Conservation (phyloP, 1,140 invertebrate species). For the Portunus trituberculatus region DNA sequence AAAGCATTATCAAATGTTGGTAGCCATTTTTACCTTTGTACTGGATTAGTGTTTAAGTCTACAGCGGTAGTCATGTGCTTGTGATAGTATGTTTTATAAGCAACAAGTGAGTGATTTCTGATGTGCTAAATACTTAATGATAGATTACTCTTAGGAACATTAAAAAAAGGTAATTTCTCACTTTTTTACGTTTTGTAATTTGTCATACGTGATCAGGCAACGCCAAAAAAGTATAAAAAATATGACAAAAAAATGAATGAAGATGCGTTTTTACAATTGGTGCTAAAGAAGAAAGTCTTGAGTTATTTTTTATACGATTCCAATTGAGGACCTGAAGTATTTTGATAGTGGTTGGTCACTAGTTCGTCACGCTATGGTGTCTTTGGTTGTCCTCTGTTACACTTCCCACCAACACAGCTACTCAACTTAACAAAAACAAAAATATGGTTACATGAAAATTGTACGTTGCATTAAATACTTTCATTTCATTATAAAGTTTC, state of each 20-base stretch:
- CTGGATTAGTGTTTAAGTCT: not conserved
- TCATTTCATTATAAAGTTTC: not conserved
- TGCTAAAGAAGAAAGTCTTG: not conserved
- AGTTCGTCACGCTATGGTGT: not conserved
- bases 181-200: not conserved
- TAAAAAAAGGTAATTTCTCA: not conserved
- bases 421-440: too few species aligned
- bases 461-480: not conserved
- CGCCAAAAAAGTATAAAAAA: not conserved
- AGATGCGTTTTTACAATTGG: slow-evolving; percentile 8
- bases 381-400: too few species aligned
- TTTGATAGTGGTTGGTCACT: not conserved
- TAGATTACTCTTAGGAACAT: not conserved
- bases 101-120: not conserved
- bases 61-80: not conserved
- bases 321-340: slow-evolving; percentile 21
- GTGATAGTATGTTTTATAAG: slow-evolving; percentile 5
- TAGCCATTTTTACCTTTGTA: not conserved
- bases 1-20: not conserved
- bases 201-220: not conserved
- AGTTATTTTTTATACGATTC: not conserved
- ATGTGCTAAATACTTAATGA: not conserved
- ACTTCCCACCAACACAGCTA: too few species aligned
- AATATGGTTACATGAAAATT: too few species aligned
- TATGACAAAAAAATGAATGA: not conserved